Evolutionary conservation across 2,888 invertebrate genomes (phyloP).

Genomic region (Tricholauxania praeusta): DNA sequence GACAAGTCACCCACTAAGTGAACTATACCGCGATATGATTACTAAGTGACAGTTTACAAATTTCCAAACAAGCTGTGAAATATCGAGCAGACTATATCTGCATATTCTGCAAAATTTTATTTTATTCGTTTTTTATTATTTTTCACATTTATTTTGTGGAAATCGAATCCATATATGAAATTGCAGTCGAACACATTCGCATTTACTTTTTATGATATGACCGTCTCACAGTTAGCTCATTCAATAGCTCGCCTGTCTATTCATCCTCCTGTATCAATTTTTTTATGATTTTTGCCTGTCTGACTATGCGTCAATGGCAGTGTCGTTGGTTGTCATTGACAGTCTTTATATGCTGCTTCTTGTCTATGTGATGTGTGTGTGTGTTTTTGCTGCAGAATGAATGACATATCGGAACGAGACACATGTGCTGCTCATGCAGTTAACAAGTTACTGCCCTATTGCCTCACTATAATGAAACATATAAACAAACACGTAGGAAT

Average conservation of each 20-base stretch:
- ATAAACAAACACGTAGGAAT: too few relatives aligned
- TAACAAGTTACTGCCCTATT: conserved; percentile 31
- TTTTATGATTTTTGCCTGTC: neutral
- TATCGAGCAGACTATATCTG: neutral
- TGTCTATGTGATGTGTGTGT: conserved; percentile 13
- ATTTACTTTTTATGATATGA: conserved; percentile 16
- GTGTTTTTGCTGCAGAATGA: neutral
- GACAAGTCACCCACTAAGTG: too few relatives aligned
- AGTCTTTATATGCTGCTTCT: conserved; percentile 9
- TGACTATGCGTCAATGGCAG: conserved; percentile 14
- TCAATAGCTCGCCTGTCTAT: neutral
- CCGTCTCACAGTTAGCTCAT: neutral
- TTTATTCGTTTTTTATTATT: conserved; percentile 36
- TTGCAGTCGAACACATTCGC: conserved; percentile 6
- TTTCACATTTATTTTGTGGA: conserved; percentile 28
- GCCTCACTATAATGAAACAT: conserved; percentile 2
- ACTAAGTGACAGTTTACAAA: too few relatives aligned
- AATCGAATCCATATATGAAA: conserved; percentile 10
- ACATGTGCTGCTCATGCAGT: conserved; percentile 24
- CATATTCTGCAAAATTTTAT: conserved; percentile 35
- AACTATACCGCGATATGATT: too few relatives aligned
- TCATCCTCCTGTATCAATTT: neutral
- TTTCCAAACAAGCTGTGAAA: too few relatives aligned
- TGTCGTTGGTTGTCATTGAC: conserved; percentile 31
- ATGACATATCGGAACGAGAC: conserved; percentile 12